Conservation (phyloP, 2,888 invertebrate species). For the Lordiphosa andalusiaca region DNA sequence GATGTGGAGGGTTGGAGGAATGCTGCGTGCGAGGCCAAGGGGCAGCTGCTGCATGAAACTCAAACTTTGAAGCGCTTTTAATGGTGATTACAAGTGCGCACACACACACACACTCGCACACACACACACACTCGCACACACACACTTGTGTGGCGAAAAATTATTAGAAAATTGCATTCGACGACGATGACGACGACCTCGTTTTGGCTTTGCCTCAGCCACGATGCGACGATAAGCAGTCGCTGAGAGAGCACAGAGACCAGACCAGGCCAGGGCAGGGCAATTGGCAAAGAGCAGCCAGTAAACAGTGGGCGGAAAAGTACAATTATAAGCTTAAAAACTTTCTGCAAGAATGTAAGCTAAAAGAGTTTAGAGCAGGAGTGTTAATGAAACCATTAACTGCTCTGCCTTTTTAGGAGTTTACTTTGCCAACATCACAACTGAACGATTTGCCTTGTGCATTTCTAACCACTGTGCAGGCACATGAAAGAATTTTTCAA, state of each 20-base stretch:
- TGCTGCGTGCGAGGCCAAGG: slow-evolving; percentile 37
- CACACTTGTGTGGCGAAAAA: slow-evolving; percentile 23
- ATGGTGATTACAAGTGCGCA: slow-evolving; percentile 68
- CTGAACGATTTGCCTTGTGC: too few relatives aligned
- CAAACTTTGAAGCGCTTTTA: slow-evolving; percentile 64
- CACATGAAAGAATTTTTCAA: slow-evolving; percentile 15
- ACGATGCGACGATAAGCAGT: slow-evolving; percentile 59
- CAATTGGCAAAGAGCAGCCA: slow-evolving; percentile 23
- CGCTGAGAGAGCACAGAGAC: slow-evolving; percentile 19
- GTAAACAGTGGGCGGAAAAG: too few relatives aligned
- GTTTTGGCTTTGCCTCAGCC: slow-evolving; percentile 65
- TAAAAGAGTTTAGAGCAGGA: slow-evolving; percentile 19
- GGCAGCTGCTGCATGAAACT: slow-evolving; percentile 49
- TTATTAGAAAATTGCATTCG: slow-evolving; percentile 73
- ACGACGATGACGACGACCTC: slow-evolving; percentile 56
- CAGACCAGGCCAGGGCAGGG: slow-evolving; percentile 26
- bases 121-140: slow-evolving; percentile 16
- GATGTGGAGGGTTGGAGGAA: slow-evolving; percentile 22
- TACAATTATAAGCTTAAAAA: too few relatives aligned
- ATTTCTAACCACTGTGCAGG: background rate
- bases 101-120: slow-evolving; percentile 25
- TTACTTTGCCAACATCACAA: too few relatives aligned
- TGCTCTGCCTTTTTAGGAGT: too few relatives aligned
- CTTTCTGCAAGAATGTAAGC: too few relatives aligned
- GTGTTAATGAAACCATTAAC: too few relatives aligned